A percentile compares a stretch with the other conserved stretches of the same genome.
Evolutionary conservation across 1,140 invertebrate genomes (phyloP).

Genomic region (Procambarus clarkii): DNA sequence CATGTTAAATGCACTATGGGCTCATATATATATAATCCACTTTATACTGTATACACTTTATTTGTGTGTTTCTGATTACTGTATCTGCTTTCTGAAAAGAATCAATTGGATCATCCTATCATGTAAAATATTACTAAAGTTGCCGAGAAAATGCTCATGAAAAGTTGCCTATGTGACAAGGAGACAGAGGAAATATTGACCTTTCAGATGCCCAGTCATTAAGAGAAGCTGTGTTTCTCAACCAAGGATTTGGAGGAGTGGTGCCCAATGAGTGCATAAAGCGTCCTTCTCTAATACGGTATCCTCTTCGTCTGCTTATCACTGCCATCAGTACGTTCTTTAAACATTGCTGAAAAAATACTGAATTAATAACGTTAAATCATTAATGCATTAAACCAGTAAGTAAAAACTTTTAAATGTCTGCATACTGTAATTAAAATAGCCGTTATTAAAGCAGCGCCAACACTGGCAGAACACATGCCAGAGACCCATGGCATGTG

Average conservation of each 20-base stretch:
- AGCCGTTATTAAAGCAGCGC: too few species aligned
- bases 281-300: conserved; percentile 81
- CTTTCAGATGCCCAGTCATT: conserved; percentile 72
- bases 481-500: too few species aligned
- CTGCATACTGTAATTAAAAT: too few species aligned
- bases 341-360: conserved; percentile 78
- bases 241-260: conserved; percentile 83
- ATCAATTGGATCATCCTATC: neutral
- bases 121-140: neutral
- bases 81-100: neutral
- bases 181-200: conserved; percentile 34
- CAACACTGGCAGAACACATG: too few species aligned
- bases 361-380: too few species aligned
- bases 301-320: conserved; percentile 84
- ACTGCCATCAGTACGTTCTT: conserved; percentile 87
- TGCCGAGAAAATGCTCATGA: neutral
- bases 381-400: conserved; percentile 71
- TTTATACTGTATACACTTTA: neutral
- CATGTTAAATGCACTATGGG: too few species aligned
- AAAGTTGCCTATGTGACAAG: neutral
- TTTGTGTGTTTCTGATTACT: neutral
- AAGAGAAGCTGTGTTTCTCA: conserved; percentile 79
- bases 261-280: conserved; percentile 86
- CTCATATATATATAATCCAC: too few species aligned
- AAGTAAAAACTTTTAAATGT: neutral